Conservation (phyloP, 1,140 invertebrate genomes). For the Phenacoccus solenopsis region DNA sequence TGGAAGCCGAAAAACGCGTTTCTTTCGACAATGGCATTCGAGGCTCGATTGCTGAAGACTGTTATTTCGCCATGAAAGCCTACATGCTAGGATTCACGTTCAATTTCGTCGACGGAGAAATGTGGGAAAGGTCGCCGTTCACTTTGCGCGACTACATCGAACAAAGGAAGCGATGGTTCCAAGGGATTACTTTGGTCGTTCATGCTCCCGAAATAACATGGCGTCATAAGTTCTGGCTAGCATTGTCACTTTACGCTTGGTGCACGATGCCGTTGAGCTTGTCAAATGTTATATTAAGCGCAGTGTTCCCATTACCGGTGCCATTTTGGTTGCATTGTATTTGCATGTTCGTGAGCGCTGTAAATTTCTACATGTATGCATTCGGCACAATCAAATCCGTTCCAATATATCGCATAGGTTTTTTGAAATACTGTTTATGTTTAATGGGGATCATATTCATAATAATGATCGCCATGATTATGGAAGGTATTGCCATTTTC, state of each 20-base stretch:
- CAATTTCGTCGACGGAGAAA: constrained; percentile 89
- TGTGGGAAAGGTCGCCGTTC: constrained; percentile 97
- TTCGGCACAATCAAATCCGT: constrained; percentile 94
- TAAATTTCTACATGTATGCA: constrained; percentile 92
- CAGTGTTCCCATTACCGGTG: constrained; percentile 75
- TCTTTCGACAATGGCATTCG: constrained; percentile 92
- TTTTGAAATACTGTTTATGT: constrained; percentile 63
- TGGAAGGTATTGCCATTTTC: constrained; percentile 86
- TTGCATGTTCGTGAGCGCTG: constrained; percentile 76
- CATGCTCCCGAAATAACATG: constrained; percentile 79
- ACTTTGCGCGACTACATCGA: constrained; percentile 88
- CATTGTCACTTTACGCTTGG: constrained; percentile 89
- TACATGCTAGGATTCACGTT: constrained; percentile 72
- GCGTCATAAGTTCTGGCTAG: constrained; percentile 67
- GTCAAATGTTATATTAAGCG: constrained; percentile 73
- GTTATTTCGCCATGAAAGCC: constrained; percentile 90
- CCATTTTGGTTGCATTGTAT: constrained; percentile 67
- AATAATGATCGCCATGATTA: constrained; percentile 80
- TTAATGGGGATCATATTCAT: constrained; percentile 71
- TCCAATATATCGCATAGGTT: constrained; percentile 70
- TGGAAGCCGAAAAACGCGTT: constrained; percentile 78
- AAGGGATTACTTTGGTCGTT: constrained; percentile 88
- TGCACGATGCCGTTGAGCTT: constrained; percentile 83
- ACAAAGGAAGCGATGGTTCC: constrained; percentile 91
- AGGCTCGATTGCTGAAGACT: constrained; percentile 94